Evolutionary conservation across 2,797 vertebrate species (phyloP).

Genomic region (Hippopotamyrus pictus): DNA sequence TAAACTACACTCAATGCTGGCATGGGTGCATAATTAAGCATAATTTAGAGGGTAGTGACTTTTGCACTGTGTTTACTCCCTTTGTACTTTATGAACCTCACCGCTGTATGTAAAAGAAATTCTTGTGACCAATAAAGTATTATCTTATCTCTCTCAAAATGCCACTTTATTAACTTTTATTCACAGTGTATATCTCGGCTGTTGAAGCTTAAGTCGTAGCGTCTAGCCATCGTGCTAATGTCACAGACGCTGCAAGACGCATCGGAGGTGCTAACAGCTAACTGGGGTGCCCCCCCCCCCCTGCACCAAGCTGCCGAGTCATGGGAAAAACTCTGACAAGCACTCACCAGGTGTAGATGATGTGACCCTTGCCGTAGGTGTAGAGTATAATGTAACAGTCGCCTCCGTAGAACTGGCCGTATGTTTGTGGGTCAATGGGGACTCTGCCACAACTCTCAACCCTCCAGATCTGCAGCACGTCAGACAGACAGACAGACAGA

Average conservation of each 20-base stretch:
- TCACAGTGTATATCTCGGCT: background rate
- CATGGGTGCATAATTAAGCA: background rate
- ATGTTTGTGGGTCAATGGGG: slow-evolving; percentile 54
- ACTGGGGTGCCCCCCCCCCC: background rate
- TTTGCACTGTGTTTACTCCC: background rate
- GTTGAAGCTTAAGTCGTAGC: background rate
- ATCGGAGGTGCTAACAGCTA: background rate
- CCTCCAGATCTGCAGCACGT: slow-evolving; percentile 74
- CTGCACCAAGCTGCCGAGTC: background rate
- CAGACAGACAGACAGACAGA: background rate
- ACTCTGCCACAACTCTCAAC: slow-evolving; percentile 73
- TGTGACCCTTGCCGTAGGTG: slow-evolving; percentile 58
- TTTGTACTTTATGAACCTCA: background rate
- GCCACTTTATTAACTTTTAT: background rate
- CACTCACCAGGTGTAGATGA: slow-evolving; percentile 60
- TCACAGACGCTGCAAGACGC: background rate
- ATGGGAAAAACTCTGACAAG: background rate
- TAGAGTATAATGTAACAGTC: slow-evolving; percentile 91
- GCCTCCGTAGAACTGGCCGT: slow-evolving; percentile 80
- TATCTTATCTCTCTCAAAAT: background rate
- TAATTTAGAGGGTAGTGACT: background rate
- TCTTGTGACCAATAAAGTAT: background rate
- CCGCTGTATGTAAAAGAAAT: background rate
- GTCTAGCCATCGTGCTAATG: no score
- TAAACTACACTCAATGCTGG: background rate